Conservation (phyloP, 2,113 vertebrate genomes). For the Motacilla alba region DNA sequence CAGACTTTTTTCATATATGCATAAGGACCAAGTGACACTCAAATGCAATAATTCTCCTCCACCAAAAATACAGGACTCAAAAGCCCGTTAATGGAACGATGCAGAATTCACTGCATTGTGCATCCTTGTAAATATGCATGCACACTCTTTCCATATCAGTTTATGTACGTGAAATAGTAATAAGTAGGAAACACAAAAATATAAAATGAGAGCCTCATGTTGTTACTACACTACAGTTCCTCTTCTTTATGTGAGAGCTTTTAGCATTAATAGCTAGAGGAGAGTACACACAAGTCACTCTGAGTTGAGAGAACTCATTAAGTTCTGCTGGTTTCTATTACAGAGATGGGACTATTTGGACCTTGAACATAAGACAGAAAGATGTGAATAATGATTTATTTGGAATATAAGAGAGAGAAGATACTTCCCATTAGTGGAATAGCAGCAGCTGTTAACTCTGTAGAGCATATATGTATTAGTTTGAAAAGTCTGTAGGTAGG, state of each 20-base stretch:
- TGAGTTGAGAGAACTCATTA: not conserved
- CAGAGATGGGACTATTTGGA: not conserved
- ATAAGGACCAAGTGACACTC: not conserved
- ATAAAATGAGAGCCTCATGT: not conserved
- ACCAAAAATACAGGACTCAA: not conserved
- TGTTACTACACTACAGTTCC: not conserved
- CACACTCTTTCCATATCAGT: not conserved
- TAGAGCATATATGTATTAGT: not conserved
- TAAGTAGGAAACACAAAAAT: slow-evolving; percentile 23
- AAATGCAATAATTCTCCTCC: not conserved
- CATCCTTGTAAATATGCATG: not conserved
- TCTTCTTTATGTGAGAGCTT: slow-evolving; percentile 38
- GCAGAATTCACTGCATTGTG: not conserved
- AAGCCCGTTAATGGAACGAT: not conserved
- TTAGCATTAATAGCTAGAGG: slow-evolving; percentile 12
- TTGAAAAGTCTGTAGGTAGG: not conserved
- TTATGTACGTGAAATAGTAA: not conserved
- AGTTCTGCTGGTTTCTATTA: slow-evolving; percentile 6
- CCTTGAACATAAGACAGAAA: not conserved
- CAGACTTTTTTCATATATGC: not conserved
- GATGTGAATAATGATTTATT: not conserved
- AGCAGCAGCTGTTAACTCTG: slow-evolving; percentile 7
- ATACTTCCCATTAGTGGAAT: slow-evolving; percentile 3
- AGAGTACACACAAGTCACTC: not conserved
- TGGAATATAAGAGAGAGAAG: slow-evolving; percentile 9